These are phyloP conservation scores for Mesoclemmys tuberculata DNA, from an alignment of 2,113 vertebrate species.

Conservation along the genomic window DNA sequence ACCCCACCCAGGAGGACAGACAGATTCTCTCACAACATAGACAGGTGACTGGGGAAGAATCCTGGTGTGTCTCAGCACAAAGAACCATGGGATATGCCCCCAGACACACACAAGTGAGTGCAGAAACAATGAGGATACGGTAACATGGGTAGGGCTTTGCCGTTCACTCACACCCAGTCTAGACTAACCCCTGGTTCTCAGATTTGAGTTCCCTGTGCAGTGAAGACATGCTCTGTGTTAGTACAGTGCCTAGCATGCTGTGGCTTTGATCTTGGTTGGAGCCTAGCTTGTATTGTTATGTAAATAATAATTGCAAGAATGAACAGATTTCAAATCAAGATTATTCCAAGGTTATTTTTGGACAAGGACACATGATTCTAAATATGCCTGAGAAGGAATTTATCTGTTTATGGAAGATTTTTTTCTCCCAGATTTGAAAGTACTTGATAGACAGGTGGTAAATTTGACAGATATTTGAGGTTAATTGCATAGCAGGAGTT, in stretches of 20 bases:
- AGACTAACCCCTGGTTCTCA: no score
- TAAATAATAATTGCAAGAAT: neutral
- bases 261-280: neutral
- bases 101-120: no score
- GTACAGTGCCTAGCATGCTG: neutral
- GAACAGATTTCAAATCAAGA: neutral
- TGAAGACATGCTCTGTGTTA: no score
- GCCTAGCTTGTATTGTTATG: neutral
- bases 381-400: neutral
- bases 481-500: constrained; percentile 34
- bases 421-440: neutral
- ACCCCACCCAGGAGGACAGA: neutral
- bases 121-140: no score
- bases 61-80: no score
- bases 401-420: neutral
- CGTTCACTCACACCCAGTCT: no score
- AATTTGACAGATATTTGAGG: constrained; percentile 11
- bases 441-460: neutral
- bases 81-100: no score
- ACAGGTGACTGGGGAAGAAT: no score
- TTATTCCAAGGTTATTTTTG: neutral
- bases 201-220: neutral
- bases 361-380: neutral
- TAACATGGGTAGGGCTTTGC: no score
- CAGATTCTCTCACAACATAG: no score